Evolutionary conservation across 1,140 invertebrate species (phyloP), one percentile per base, ranked within the genome.

Genomic region (Tetramorium parvispinum): DNA sequence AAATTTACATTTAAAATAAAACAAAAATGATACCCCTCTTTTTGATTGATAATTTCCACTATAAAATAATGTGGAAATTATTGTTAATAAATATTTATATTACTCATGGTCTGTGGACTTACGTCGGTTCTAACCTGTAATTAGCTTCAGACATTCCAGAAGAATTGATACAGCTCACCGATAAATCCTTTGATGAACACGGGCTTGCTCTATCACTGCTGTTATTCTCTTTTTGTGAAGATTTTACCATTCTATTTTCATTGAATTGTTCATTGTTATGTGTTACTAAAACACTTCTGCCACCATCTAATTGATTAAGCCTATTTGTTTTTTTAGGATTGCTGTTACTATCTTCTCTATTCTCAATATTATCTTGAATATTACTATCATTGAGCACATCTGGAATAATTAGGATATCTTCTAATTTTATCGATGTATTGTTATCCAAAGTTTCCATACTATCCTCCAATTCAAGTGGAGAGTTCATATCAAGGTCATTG

Each of bases 71-170:
- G 11, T 55, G 27, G 18, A 79, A 57, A 59, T 16, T 51, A 40
- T 61, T 76, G 27, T 46, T 27, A 85, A 5, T 82, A 13, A 57
- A 77, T 53, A 46, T 49, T 77, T 43, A 32, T 13, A 57, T 82
- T 68, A 88, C 18, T 61, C 87, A 53, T 53, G 88, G 90, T 92
- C 85, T 92, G 77, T 92, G 27, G 92, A 94, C 94, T 95, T 95
- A 95, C 93, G 85, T 93, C 82, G 92, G 91, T 94, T 87, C 94
- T 94, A 94, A 95, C 92, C 94, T 95, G 93, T 92, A 94, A 87
- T 88, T 81, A 81, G 85, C 8, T 18, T 93, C 92, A 83, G 87
- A 53, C 6, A 87, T 77, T 63, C 87, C 89, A 40, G 88, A 85
- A 8, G 91, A 13, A 91, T 92, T 94, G 43, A 95, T 85, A 24